A percentile compares a stretch with the other conserved stretches of the same genome.
phyloP scores from a whole-genome alignment of 2,888 invertebrate species.

The Melolontha melolontha region DNA sequence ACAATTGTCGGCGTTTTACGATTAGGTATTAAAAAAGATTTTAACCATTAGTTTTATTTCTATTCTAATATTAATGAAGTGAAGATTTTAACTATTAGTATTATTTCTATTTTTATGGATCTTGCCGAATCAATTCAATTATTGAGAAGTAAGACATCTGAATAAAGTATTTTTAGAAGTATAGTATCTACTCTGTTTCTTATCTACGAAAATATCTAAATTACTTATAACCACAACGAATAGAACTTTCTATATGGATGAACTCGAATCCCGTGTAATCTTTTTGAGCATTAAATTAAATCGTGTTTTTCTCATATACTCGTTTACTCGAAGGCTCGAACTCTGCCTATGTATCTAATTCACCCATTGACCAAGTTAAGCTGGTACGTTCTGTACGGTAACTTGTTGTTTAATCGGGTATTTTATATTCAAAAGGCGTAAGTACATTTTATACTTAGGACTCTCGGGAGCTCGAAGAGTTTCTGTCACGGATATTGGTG shows the following conservation, averaged over 20 bases:
- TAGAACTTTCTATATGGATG: conserved; percentile 13
- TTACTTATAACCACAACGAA: conserved; percentile 1
- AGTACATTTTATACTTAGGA: conserved; percentile 9
- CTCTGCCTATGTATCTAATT: conserved; percentile 17
- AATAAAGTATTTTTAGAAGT: too few relatives aligned
- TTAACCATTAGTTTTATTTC: too few relatives aligned
- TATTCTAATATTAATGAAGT: too few relatives aligned
- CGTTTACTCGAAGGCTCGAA: conserved; percentile 10
- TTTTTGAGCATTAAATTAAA: conserved; percentile 13
- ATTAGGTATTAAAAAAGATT: too few relatives aligned
- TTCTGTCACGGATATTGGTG: conserved; percentile 11
- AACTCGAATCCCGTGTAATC: conserved; percentile 3
- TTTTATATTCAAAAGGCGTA: conserved; percentile 25
- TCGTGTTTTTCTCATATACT: conserved; percentile 7
- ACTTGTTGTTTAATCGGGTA: conserved; percentile 20
- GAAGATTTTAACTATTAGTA: too few relatives aligned
- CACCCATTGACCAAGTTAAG: conserved; percentile 26
- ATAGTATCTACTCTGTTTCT: background rate
- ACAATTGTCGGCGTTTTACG: too few relatives aligned
- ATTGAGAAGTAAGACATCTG: too few relatives aligned
- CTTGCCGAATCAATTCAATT: too few relatives aligned
- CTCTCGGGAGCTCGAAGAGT: conserved; percentile 1
- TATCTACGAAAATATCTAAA: background rate
- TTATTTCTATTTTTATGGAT: too few relatives aligned
- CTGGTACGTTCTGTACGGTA: conserved; percentile 19